These are phyloP conservation scores for Chaenogobius annularis DNA, from an alignment of 2,113 vertebrate species.

Conservation along the genomic window DNA sequence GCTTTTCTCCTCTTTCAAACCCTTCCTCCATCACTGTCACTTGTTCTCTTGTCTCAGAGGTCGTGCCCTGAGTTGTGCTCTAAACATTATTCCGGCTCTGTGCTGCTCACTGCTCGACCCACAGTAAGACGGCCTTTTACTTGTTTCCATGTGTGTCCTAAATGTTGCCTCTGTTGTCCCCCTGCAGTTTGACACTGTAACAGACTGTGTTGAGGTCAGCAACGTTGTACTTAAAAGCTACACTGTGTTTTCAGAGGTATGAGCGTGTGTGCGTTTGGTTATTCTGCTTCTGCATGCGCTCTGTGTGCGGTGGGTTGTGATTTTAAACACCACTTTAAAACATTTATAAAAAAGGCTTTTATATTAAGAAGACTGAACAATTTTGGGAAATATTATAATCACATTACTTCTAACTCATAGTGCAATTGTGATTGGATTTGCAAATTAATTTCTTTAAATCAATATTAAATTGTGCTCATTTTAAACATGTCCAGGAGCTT, in stretches of 20 bases:
- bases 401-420: neutral
- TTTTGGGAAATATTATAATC: too few species aligned
- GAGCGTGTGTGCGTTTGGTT: conserved; percentile 48
- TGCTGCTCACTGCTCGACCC: conserved; percentile 45
- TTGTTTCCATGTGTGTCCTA: conserved; percentile 32
- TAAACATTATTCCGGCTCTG: conserved; percentile 61
- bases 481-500: neutral
- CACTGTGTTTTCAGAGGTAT: conserved; percentile 89
- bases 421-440: neutral
- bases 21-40: conserved; percentile 6
- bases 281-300: conserved; percentile 46
- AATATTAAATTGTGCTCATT: neutral
- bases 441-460: neutral
- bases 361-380: neutral
- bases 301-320: neutral
- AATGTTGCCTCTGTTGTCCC: conserved; percentile 61
- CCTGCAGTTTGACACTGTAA: conserved; percentile 90
- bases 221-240: conserved; percentile 92
- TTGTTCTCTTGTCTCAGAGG: conserved; percentile 48
- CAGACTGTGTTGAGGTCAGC: conserved; percentile 85
- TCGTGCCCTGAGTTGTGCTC: conserved; percentile 68
- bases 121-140: conserved; percentile 62
- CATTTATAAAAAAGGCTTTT: neutral
- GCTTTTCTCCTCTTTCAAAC: neutral
- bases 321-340: neutral